These are phyloP conservation scores for Rhinopomastus cyanomelas DNA, from an alignment of 2,113 vertebrate genomes.

Conservation along the genomic window DNA sequence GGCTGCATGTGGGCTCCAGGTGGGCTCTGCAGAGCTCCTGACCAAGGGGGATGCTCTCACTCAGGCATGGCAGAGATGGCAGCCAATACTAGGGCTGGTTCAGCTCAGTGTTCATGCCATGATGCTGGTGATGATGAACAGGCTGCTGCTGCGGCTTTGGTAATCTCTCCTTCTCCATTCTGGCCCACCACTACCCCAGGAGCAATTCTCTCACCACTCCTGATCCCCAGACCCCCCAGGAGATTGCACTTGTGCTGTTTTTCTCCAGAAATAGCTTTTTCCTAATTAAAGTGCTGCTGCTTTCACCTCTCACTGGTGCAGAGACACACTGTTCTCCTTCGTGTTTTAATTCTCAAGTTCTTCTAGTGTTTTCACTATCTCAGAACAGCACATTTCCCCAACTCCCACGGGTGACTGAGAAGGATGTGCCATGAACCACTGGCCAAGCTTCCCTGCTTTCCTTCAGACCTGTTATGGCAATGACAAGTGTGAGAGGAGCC, in stretches of 20 bases:
- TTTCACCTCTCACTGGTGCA: slow-evolving; percentile 18
- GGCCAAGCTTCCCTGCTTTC: neutral
- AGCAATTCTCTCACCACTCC: neutral
- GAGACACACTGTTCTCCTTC: neutral
- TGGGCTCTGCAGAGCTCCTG: neutral
- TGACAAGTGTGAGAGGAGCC: neutral
- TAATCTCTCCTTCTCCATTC: neutral
- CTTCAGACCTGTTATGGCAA: neutral
- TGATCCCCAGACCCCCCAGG: neutral
- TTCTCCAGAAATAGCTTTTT: neutral
- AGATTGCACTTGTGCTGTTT: neutral
- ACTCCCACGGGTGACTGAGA: neutral
- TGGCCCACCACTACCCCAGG: neutral
- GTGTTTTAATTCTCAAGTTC: slow-evolving; percentile 26
- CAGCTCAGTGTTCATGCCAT: neutral
- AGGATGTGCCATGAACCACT: neutral
- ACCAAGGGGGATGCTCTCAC: neutral
- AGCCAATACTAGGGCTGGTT: fast-evolving
- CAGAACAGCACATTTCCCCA: neutral
- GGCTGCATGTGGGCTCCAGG: neutral
- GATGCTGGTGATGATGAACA: neutral
- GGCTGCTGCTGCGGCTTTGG: neutral
- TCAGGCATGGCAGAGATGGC: neutral
- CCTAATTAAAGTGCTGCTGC: neutral
- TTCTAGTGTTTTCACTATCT: neutral